Base-by-base conservation (phyloP, 2,888 invertebrate species). In the Thysanoteuthis rhombus region DNA sequence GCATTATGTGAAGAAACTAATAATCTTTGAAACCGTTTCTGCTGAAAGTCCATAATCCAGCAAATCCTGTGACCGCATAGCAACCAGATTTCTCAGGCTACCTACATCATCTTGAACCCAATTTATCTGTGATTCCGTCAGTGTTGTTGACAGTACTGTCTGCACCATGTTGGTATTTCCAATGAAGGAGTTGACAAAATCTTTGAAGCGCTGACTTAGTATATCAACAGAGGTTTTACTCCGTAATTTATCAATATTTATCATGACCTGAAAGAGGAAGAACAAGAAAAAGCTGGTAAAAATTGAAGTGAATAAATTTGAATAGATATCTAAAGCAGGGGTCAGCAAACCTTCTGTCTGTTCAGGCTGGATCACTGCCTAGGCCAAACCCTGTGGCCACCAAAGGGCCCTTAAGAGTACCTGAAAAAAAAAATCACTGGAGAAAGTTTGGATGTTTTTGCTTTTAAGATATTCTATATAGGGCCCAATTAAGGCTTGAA, bases 81-180 rank as follows among this genome's bases (percentile, higher is more conserved):
- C n/a, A 19, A 40, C 45, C n/a, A 92, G 92, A 45, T 92, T 92
- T 36, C 45, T 40, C 92, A 92, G 45, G 45, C 92, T 92, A n/a
- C 92, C 92, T 32, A 92, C 45, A 19, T 45, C 92, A 10, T 92
- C 92, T 28, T 92, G 92, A 40, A 92, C 45, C n/a, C 40, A 45
- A 45, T 92, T 92, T 45, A 92, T 92, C 45, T 92, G 75, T 1
- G 75, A 75, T 36, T 75, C 75, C 16, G 75, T 75, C n/a, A 75
- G n/a, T 75, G 75, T 36, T 16, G 75, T 16, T 75, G 75, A 75
- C 16, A 75, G 19, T 19, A 75, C n/a, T 4, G 75, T 75, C n/a
- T 75, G 75, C 16, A 75, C 75, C 75, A 75, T 75, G 16, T 75
- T 75, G 12, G 75, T 75, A 16, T n/a, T 75, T 75, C 36, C 36